Conservation (phyloP, 2,113 vertebrate species). For the Nothobranchius kuhntae region DNA sequence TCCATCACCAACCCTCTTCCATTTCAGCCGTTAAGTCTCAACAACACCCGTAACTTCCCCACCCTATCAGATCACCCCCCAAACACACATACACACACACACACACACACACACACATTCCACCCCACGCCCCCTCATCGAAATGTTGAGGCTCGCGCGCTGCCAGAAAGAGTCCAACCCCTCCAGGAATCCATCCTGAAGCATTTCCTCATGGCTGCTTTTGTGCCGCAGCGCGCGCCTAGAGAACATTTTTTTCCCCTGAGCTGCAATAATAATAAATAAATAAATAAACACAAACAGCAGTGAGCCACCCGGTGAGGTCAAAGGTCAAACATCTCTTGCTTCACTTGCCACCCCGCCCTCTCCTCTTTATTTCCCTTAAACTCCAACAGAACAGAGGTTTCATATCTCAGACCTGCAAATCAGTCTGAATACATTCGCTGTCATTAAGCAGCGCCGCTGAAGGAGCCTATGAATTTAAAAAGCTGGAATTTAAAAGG, state of each 20-base stretch:
- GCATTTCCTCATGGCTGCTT: conserved; percentile 53
- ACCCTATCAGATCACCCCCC: not conserved
- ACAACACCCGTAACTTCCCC: conserved; percentile 34
- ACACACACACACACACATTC: not conserved
- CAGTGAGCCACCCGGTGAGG: conserved; percentile 7
- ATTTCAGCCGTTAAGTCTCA: conserved; percentile 37
- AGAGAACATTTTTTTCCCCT: conserved; percentile 45
- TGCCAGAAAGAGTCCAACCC: conserved; percentile 32
- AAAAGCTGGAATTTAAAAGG: conserved; percentile 50
- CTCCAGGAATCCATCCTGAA: conserved; percentile 61
- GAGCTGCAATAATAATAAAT: conserved; percentile 2
- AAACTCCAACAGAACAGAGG: conserved; percentile 18
- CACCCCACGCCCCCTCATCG: not conserved
- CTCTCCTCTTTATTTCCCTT: not conserved
- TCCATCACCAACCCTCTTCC: conserved; percentile 34
- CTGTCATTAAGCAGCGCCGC: conserved; percentile 61
- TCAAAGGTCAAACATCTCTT: conserved; percentile 54
- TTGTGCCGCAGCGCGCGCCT: conserved; percentile 37
- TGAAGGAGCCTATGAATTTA: conserved; percentile 56
- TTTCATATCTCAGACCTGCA: conserved; percentile 23
- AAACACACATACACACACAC: not conserved
- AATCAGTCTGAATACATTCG: conserved; percentile 50
- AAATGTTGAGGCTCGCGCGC: conserved; percentile 20
- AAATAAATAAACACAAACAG: conserved; percentile 10
- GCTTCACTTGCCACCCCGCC: not conserved